Evolutionary conservation across 2,797 vertebrate genomes (phyloP).

Genomic region (Clarias platycephalus): DNA sequence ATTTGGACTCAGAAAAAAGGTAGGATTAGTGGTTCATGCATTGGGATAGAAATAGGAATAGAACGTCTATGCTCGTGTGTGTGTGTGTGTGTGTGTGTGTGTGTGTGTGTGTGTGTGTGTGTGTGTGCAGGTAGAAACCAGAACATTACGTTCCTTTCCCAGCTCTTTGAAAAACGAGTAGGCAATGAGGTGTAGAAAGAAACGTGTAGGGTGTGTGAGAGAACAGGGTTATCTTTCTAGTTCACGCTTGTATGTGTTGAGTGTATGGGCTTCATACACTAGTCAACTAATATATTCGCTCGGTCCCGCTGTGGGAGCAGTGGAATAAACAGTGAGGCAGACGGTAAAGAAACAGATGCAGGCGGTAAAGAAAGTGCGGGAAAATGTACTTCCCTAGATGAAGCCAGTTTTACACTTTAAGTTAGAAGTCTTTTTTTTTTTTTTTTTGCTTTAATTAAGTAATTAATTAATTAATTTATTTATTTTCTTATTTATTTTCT

Average conservation of each 20-base stretch:
- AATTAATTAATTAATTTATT: not conserved
- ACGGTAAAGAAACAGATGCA: not conserved
- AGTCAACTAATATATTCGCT: not conserved
- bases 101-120: not conserved
- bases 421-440: not conserved
- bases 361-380: not conserved
- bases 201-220: slow-evolving; percentile 14
- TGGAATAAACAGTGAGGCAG: not conserved
- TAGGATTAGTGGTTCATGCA: not conserved
- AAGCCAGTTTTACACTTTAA: not conserved
- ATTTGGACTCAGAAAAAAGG: slow-evolving; percentile 2
- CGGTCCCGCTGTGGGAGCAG: not conserved
- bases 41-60: not conserved
- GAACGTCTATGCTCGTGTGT: not conserved
- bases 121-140: not conserved
- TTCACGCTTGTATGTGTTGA: not conserved
- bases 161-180: slow-evolving; percentile 18
- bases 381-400: not conserved
- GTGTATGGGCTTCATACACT: no score
- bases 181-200: slow-evolving; percentile 17
- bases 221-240: slow-evolving; percentile 15
- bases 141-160: not conserved
- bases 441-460: no score
- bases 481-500: no score
- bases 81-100: slow-evolving; percentile 5